These are phyloP conservation scores for Casuarius casuarius DNA, from an alignment of 2,113 vertebrate genomes.

Conservation along the genomic window DNA sequence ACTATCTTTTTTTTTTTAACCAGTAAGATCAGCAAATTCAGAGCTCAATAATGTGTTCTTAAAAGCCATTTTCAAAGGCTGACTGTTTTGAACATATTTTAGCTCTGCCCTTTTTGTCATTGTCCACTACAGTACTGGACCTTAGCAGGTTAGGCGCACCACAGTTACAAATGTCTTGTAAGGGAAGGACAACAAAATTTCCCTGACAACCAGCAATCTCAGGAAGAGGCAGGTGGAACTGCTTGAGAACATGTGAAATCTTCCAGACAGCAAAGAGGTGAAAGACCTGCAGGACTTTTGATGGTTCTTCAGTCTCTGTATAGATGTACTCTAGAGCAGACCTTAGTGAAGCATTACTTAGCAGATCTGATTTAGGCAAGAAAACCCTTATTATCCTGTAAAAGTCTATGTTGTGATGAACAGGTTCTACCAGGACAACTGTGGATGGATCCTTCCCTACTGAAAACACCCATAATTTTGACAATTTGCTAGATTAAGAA, in stretches of 20 bases:
- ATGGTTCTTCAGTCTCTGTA: background rate
- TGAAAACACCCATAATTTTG: background rate
- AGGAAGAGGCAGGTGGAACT: background rate
- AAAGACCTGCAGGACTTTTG: background rate
- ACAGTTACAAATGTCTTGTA: background rate
- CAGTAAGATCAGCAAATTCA: background rate
- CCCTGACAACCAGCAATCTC: background rate
- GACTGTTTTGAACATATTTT: background rate
- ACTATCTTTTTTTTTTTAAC: background rate
- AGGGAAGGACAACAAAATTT: background rate
- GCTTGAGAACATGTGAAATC: background rate
- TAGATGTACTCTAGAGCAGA: background rate
- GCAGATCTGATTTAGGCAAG: background rate
- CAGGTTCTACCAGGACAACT: background rate
- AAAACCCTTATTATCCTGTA: fast-evolving
- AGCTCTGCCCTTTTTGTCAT: background rate
- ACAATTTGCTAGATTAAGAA: background rate
- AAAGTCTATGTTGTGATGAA: background rate
- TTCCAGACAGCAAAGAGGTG: background rate
- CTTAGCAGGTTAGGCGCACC: background rate
- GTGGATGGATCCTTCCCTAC: background rate
- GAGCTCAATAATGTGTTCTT: background rate
- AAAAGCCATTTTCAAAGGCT: background rate
- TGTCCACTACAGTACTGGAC: background rate
- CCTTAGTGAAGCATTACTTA: background rate